A percentile compares a stretch with the other conserved stretches of the same genome.
These are phyloP conservation scores for Cariama cristata DNA, from an alignment of 2,113 vertebrate species.

Conservation along the genomic window DNA sequence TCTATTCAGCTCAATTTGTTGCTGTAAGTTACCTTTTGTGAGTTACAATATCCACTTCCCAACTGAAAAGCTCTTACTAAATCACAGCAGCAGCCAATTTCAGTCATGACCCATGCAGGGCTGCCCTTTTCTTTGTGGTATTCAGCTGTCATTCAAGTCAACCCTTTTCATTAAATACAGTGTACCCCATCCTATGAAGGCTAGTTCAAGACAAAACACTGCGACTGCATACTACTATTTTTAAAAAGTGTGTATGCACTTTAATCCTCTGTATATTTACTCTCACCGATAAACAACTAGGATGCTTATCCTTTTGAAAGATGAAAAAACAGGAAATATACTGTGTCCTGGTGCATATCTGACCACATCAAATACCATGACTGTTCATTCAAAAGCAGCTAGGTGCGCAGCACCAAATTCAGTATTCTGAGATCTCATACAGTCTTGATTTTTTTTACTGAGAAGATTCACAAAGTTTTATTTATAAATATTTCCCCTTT, in stretches of 20 bases:
- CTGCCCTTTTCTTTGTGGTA: conserved; percentile 80
- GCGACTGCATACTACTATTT: neutral
- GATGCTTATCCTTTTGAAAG: neutral
- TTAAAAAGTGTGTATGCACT: neutral
- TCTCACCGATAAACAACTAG: neutral
- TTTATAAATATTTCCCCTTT: neutral
- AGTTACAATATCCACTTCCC: conserved; percentile 81
- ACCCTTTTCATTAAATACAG: conserved; percentile 84
- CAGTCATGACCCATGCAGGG: conserved; percentile 81
- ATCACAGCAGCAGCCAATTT: conserved; percentile 77
- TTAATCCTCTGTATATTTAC: neutral
- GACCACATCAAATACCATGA: neutral
- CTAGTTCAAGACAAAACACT: conserved; percentile 9
- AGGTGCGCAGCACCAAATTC: neutral
- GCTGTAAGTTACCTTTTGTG: conserved; percentile 85
- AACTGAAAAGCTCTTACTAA: conserved; percentile 79
- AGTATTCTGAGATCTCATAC: neutral
- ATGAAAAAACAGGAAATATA: neutral
- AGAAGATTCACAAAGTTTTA: neutral
- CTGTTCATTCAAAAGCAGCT: neutral
- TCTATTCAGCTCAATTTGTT: conserved; percentile 86
- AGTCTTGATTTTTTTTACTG: neutral
- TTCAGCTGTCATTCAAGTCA: conserved; percentile 87
- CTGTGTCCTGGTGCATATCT: neutral
- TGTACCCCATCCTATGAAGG: conserved; percentile 35